Evolutionary conservation across 1,140 invertebrate species (phyloP).

Genomic region (Nymphalis io): DNA sequence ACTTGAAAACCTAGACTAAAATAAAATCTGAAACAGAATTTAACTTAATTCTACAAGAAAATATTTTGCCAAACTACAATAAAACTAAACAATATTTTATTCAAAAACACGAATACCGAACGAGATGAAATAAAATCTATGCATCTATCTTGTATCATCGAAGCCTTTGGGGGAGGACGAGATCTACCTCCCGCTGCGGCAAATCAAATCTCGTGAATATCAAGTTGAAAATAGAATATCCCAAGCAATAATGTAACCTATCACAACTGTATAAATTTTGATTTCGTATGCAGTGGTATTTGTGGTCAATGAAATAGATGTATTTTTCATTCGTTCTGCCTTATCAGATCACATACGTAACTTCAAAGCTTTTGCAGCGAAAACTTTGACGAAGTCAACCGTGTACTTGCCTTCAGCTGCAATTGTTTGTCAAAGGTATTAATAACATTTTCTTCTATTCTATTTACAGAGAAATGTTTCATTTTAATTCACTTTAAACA

Average conservation of each 20-base stretch:
- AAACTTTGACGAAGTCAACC: not conserved
- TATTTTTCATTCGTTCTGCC: slow-evolving; percentile 27
- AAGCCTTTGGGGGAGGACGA: slow-evolving; percentile 17
- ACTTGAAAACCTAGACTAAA: too few relatives aligned
- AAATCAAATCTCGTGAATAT: slow-evolving; percentile 33
- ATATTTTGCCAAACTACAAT: slow-evolving; percentile 21
- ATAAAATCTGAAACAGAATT: too few relatives aligned
- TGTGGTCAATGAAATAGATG: slow-evolving; percentile 30
- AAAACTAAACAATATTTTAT: slow-evolving; percentile 15
- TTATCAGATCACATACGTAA: slow-evolving; percentile 8
- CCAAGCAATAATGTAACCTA: slow-evolving; percentile 6
- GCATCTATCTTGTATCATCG: slow-evolving; percentile 28
- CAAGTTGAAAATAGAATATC: slow-evolving; percentile 13
- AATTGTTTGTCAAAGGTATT: not conserved
- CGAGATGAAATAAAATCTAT: slow-evolving; percentile 22
- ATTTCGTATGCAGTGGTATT: slow-evolving; percentile 6
- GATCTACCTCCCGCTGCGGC: slow-evolving; percentile 6
- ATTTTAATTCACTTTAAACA: too few relatives aligned
- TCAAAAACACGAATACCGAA: slow-evolving; percentile 8
- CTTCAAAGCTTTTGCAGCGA: not conserved
- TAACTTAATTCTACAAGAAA: not conserved
- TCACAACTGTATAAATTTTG: slow-evolving; percentile 5
- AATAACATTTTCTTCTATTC: not conserved
- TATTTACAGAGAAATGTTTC: not conserved
- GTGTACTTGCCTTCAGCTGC: not conserved